Conservation (phyloP, 2,888 invertebrate species). For the Thumatha senex region DNA sequence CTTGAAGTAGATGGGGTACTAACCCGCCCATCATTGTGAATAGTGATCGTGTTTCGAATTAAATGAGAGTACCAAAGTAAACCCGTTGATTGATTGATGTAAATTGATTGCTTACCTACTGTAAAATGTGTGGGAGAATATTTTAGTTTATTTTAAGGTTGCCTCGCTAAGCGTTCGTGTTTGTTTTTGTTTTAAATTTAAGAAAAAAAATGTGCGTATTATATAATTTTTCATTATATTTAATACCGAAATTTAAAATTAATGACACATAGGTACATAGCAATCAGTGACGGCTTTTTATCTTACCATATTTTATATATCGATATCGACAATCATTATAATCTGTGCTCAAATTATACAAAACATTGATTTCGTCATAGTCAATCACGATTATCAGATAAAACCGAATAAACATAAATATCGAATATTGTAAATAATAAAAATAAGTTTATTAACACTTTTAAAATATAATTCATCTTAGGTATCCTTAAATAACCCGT, state of each 20-base stretch:
- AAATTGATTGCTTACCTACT: slow-evolving; percentile 42
- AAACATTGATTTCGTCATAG: slow-evolving; percentile 7
- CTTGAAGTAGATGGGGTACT: slow-evolving; percentile 38
- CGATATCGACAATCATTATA: slow-evolving; percentile 6
- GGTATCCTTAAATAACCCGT: slow-evolving; percentile 34
- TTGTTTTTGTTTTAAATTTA: slow-evolving; percentile 8
- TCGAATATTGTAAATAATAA: slow-evolving; percentile 14
- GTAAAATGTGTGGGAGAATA: slow-evolving; percentile 36
- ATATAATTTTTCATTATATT: no score
- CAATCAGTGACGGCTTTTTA: slow-evolving; percentile 1
- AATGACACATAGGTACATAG: not conserved
- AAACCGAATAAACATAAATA: slow-evolving; percentile 11
- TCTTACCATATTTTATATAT: not conserved
- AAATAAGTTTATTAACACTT: slow-evolving; percentile 33
- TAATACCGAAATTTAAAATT: no score
- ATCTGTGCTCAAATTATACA: slow-evolving; percentile 7
- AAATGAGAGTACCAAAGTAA: slow-evolving; percentile 45
- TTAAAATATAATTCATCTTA: no score
- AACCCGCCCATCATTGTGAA: slow-evolving; percentile 45
- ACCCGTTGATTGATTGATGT: slow-evolving; percentile 53
- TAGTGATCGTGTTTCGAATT: slow-evolving; percentile 48
- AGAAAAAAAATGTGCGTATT: no score
- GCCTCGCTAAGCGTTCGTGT: slow-evolving; percentile 7
- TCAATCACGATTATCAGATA: slow-evolving; percentile 6
- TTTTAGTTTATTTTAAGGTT: slow-evolving; percentile 17